A percentile compares a stretch with the other conserved stretches of the same genome.
Conservation (phyloP, 2,797 vertebrate species). For the Pelochelys cantorii region DNA sequence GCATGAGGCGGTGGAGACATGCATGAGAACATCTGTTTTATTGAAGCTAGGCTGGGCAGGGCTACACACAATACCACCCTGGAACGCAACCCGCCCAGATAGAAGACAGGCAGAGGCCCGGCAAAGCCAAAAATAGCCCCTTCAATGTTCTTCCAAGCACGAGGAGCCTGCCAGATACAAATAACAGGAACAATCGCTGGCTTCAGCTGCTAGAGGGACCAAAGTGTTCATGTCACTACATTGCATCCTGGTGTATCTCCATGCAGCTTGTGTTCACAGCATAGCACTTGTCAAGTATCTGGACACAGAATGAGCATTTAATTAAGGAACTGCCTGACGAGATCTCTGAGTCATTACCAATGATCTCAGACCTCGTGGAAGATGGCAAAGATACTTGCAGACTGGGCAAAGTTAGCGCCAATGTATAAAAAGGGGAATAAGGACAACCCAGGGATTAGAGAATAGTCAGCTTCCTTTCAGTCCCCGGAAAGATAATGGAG, state of each 20-base stretch:
- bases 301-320: background rate
- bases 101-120: background rate
- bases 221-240: rapidly evolving
- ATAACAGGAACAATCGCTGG: rapidly evolving
- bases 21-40: constrained; percentile 20
- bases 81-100: constrained; percentile 32
- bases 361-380: background rate
- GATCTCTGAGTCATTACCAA: background rate
- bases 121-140: constrained; percentile 37
- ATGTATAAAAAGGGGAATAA: background rate
- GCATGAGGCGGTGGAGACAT: rapidly evolving
- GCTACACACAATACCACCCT: background rate
- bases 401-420: background rate
- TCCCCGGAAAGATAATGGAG: background rate
- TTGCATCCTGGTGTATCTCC: background rate
- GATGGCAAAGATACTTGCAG: background rate
- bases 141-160: background rate
- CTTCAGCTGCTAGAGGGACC: background rate
- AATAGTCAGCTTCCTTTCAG: background rate
- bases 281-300: rapidly evolving
- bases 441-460: background rate
- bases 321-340: background rate
- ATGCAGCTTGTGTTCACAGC: rapidly evolving
- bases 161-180: background rate
- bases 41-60: constrained; percentile 5